A percentile compares a stretch with the other conserved stretches of the same genome.
phyloP scores from a whole-genome alignment of 2,888 invertebrate genomes.

The Mycalesis mineus region DNA sequence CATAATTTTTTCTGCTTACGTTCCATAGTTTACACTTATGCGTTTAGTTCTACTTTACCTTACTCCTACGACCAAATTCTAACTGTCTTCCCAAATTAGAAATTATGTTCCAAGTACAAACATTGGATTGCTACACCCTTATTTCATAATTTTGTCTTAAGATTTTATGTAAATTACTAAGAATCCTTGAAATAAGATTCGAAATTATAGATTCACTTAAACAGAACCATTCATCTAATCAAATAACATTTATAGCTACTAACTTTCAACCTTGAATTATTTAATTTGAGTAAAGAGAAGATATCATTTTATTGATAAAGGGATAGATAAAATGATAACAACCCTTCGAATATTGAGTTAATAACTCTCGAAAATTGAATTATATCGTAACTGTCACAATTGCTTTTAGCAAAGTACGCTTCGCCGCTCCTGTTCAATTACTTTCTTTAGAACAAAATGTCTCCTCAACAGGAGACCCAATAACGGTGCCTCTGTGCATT shows the following conservation, averaged over 20 bases:
- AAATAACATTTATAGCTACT: not conserved
- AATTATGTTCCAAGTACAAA: no score
- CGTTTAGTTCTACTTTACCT: no score
- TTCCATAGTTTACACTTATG: no score
- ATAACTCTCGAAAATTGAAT: constrained; percentile 53
- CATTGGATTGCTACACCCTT: no score
- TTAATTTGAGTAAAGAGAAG: constrained; percentile 16
- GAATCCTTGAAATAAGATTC: not conserved
- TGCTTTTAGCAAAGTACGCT: constrained; percentile 48
- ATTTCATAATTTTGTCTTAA: no score
- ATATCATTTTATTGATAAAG: constrained; percentile 28
- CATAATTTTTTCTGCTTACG: no score
- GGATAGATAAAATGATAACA: constrained; percentile 30
- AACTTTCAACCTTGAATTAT: constrained; percentile 14
- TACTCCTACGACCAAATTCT: no score
- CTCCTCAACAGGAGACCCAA: constrained; percentile 47
- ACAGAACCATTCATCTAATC: not conserved
- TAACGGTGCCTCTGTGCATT: constrained; percentile 50
- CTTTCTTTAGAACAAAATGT: constrained; percentile 59
- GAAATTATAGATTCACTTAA: not conserved
- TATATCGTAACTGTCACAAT: constrained; percentile 54
- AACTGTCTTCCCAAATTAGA: no score
- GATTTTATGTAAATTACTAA: not conserved
- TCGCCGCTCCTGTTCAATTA: constrained; percentile 57
- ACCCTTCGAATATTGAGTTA: constrained; percentile 36